phyloP scores from a whole-genome alignment of 2,113 vertebrate genomes.

The Empidonax alnorum region DNA sequence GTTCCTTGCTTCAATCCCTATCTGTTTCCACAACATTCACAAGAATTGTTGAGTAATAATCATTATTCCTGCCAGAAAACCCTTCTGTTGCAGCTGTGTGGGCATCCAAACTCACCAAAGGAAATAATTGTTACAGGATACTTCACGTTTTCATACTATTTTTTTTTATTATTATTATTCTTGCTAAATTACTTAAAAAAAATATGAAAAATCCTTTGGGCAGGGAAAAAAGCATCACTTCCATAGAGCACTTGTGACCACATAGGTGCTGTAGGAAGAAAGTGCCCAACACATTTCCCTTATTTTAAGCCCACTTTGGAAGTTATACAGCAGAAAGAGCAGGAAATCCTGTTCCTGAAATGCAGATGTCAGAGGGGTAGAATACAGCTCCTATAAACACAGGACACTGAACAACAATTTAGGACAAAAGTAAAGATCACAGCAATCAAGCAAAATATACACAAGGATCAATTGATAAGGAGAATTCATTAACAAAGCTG shows the following conservation, averaged over 20 bases:
- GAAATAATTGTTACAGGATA: not conserved
- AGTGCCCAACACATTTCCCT: not conserved
- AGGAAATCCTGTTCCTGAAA: constrained; percentile 16
- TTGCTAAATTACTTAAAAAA: not conserved
- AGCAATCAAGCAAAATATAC: not conserved
- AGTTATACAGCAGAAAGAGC: not conserved
- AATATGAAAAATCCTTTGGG: not conserved
- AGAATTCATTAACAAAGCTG: not conserved
- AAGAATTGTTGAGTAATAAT: not conserved
- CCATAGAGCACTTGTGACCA: not conserved
- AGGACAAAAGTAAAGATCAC: not conserved
- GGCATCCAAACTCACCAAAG: not conserved
- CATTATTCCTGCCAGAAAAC: not conserved
- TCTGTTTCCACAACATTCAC: not conserved
- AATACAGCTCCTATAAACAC: not conserved
- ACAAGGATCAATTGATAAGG: not conserved
- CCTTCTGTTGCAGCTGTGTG: not conserved
- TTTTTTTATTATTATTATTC: not conserved
- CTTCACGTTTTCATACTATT: not conserved
- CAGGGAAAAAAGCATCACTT: not conserved
- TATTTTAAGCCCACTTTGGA: not conserved
- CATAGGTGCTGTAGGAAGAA: not conserved
- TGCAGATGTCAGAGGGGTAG: not conserved
- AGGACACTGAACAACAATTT: not conserved
- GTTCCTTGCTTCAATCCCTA: not conserved